Percentiles rank a stretch among this genome's conserved stretches.
These are phyloP conservation scores for Reinhardtius hippoglossoides DNA, from an alignment of 2,113 vertebrate genomes.

Conservation along the genomic window DNA sequence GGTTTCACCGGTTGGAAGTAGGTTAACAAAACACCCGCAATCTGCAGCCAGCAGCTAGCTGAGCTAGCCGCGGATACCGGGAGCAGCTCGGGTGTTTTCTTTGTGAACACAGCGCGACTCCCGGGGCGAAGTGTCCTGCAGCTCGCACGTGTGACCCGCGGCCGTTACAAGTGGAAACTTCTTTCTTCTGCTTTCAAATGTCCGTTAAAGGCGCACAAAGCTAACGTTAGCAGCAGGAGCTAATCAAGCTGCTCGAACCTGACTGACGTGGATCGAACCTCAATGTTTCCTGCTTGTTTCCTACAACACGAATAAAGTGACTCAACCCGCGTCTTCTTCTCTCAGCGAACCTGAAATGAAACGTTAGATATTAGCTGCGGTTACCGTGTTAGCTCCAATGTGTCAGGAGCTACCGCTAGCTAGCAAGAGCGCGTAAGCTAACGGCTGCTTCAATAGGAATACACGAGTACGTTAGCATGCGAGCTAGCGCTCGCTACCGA, in stretches of 20 bases:
- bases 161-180: too few species aligned
- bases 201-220: background rate
- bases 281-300: background rate
- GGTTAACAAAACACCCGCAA: background rate
- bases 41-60: background rate
- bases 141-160: too few species aligned
- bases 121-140: background rate
- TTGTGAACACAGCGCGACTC: rapidly evolving
- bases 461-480: constrained; percentile 28
- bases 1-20: background rate
- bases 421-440: constrained; percentile 12
- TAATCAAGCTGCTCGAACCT: constrained; percentile 1
- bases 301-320: background rate
- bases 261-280: background rate
- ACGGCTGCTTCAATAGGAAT: constrained; percentile 26
- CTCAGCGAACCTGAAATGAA: rapidly evolving
- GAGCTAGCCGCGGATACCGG: background rate
- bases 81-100: background rate
- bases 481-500: constrained; percentile 52
- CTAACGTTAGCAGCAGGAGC: background rate
- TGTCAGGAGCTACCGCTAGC: constrained; percentile 23
- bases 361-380: background rate
- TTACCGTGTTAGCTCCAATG: constrained; percentile 1
- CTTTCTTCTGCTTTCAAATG: too few species aligned
- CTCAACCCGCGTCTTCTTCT: rapidly evolving